These are phyloP conservation scores for Belonocnema kinseyi DNA, from an alignment of 1,140 invertebrate genomes.

Conservation along the genomic window DNA sequence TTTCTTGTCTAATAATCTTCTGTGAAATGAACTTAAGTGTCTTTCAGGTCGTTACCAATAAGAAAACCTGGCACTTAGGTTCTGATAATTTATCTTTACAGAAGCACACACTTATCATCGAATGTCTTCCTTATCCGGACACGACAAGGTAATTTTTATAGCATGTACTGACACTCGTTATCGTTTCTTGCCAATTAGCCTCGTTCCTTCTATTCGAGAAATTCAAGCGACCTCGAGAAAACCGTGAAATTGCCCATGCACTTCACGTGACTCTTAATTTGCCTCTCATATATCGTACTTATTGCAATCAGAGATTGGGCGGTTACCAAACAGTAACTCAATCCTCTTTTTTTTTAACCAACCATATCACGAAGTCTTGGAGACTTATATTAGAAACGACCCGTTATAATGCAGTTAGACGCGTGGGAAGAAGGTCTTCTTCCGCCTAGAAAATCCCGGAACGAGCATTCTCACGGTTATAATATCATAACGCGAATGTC, in stretches of 20 bases:
- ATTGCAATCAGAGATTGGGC: background rate
- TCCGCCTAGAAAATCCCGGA: conserved; percentile 64
- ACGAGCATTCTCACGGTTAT: conserved; percentile 71
- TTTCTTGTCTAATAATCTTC: too few species aligned
- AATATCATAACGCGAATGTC: conserved; percentile 62
- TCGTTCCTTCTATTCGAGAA: conserved; percentile 51
- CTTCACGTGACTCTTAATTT: conserved; percentile 45
- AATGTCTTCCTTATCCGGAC: conserved; percentile 19
- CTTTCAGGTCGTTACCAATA: background rate
- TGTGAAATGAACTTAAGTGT: too few species aligned
- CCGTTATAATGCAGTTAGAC: conserved; percentile 71
- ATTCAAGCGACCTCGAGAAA: conserved; percentile 44
- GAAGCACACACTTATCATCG: conserved; percentile 10
- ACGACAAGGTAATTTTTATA: conserved; percentile 41
- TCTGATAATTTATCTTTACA: background rate
- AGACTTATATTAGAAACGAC: conserved; percentile 49
- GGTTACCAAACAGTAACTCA: background rate
- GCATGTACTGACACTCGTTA: conserved; percentile 50
- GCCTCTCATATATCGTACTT: too few species aligned
- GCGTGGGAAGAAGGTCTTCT: conserved; percentile 73
- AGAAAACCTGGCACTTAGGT: background rate
- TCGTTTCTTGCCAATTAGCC: conserved; percentile 57
- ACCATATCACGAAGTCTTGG: conserved; percentile 45
- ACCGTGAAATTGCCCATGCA: conserved; percentile 13
- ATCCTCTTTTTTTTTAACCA: background rate